Evolutionary conservation across 2,797 vertebrate genomes (phyloP).

Genomic region (Karalla daura): DNA sequence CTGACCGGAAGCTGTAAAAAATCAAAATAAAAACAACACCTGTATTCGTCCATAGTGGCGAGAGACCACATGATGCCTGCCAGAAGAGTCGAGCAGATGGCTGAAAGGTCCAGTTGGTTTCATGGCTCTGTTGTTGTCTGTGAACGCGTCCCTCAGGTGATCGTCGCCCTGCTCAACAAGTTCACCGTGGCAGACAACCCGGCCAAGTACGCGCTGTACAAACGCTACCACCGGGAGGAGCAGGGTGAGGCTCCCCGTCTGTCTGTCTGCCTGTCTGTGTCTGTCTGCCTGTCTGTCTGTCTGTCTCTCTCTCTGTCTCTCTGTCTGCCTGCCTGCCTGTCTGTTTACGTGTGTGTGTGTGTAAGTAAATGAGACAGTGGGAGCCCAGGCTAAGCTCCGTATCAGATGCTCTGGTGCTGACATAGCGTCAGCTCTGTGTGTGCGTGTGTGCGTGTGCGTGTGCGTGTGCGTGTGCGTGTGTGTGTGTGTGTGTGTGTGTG

Average conservation of each 20-base stretch:
- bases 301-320: background rate
- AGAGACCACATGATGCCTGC: too few relatives aligned
- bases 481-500: slow-evolving; percentile 16
- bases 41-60: too few relatives aligned
- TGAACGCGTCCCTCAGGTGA: slow-evolving; percentile 88
- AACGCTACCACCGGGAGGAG: slow-evolving; percentile 91
- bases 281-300: background rate
- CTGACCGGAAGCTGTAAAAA: too few relatives aligned
- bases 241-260: slow-evolving; percentile 85
- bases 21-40: too few relatives aligned
- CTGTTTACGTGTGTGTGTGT: background rate
- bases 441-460: slow-evolving; percentile 11
- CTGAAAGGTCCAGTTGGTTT: too few relatives aligned
- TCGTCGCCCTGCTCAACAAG: slow-evolving; percentile 93
- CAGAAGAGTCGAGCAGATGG: too few relatives aligned
- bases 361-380: background rate
- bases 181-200: slow-evolving; percentile 95
- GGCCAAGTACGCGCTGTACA: slow-evolving; percentile 96
- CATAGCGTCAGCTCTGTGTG: background rate
- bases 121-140: background rate
- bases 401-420: slow-evolving; percentile 31
- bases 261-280: background rate
- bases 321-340: background rate
- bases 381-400: slow-evolving; percentile 9
- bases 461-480: slow-evolving; percentile 13